Evolutionary conservation across 2,888 invertebrate genomes (phyloP).

Genomic region (Trachelus iudaicus): DNA sequence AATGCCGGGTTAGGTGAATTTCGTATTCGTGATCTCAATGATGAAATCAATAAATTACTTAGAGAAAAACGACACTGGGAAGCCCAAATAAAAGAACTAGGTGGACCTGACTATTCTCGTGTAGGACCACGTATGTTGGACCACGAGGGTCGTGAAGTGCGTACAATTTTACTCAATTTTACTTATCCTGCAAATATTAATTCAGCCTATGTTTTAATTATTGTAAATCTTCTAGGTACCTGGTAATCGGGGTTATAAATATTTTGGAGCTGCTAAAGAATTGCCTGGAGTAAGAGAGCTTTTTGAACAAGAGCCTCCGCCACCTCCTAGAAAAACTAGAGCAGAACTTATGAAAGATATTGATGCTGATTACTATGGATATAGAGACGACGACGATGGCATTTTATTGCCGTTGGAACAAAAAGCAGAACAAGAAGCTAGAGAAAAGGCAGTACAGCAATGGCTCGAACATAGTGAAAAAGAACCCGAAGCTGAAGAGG

Average conservation of each 20-base stretch:
- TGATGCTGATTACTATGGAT: constrained; percentile 99
- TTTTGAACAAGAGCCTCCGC: constrained; percentile 95
- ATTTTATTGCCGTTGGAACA: constrained; percentile 89
- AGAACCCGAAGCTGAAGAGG: constrained; percentile 69
- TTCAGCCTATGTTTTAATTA: background rate
- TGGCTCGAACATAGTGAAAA: constrained; percentile 75
- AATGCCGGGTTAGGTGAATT: constrained; percentile 99
- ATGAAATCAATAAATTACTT: constrained; percentile 98
- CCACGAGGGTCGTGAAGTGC: constrained; percentile 87
- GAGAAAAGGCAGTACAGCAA: constrained; percentile 73
- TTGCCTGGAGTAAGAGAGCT: constrained; percentile 96
- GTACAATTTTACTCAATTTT: background rate
- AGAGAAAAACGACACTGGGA: constrained; percentile 99
- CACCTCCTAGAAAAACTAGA: constrained; percentile 89
- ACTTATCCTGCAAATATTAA: background rate
- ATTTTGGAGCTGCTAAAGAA: constrained; percentile 98
- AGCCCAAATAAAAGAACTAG: constrained; percentile 92
- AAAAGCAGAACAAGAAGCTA: constrained; percentile 78
- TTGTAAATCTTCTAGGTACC: constrained; percentile 73
- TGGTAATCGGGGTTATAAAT: constrained; percentile 98
- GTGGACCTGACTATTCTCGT: constrained; percentile 93
- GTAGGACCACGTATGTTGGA: constrained; percentile 94
- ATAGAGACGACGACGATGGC: constrained; percentile 98
- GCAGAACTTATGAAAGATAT: constrained; percentile 98
- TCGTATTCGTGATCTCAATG: constrained; percentile 96